Conservation (phyloP, 1,140 invertebrate genomes). For the Plutomurus gul region DNA sequence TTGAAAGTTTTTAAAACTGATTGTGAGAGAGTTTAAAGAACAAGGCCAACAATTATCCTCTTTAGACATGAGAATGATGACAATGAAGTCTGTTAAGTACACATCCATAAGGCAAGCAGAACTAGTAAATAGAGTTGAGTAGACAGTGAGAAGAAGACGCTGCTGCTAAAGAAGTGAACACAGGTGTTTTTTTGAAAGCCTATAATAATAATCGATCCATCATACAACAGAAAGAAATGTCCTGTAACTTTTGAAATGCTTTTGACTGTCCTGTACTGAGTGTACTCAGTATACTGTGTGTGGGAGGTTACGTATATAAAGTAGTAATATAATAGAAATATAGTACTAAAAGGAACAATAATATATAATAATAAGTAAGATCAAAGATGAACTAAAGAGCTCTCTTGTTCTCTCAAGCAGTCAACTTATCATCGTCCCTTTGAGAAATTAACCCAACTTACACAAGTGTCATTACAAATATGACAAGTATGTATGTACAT, state of each 20-base stretch:
- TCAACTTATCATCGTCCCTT: constrained; percentile 9
- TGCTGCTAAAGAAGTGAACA: neutral
- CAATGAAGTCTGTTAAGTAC: neutral
- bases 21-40: neutral
- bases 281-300: too few species aligned
- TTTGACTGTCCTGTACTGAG: too few species aligned
- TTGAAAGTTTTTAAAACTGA: too few species aligned
- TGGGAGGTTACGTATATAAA: neutral
- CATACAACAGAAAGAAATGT: constrained; percentile 16
- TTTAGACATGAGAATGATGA: neutral
- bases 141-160: neutral
- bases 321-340: too few species aligned
- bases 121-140: neutral
- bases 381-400: neutral
- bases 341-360: neutral
- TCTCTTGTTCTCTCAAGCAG: neutral
- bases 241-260: too few species aligned
- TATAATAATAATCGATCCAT: constrained; percentile 7
- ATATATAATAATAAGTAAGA: neutral
- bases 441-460: constrained; percentile 18
- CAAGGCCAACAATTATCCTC: neutral
- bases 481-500: constrained; percentile 27
- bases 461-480: constrained; percentile 24
- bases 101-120: neutral
- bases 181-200: neutral